A percentile compares a stretch with the other conserved stretches of the same genome.
These are phyloP conservation scores for Gryon sp. DNA, from an alignment of 1,140 invertebrate species.

Conservation along the genomic window DNA sequence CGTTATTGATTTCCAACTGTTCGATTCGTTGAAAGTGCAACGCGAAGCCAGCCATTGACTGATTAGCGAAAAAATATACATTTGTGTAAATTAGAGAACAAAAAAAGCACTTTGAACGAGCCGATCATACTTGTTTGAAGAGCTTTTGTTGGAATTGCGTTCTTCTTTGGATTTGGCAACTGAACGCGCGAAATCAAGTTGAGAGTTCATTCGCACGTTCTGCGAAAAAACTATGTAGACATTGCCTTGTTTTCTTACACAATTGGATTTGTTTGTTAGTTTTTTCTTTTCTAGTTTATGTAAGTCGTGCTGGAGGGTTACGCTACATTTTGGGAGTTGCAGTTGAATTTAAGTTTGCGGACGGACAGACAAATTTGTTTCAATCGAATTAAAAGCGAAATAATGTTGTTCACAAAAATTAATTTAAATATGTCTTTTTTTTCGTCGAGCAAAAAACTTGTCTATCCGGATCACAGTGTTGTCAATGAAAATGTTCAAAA, in stretches of 20 bases:
- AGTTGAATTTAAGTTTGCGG: no score
- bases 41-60: neutral
- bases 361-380: neutral
- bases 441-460: no score
- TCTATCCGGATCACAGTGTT: no score
- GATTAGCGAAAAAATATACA: neutral
- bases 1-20: neutral
- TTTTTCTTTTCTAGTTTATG: conserved; percentile 1
- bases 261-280: conserved; percentile 1
- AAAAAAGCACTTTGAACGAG: neutral
- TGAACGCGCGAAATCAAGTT: neutral
- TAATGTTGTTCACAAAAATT: no score
- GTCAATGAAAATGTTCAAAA: no score
- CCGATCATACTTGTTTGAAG: neutral
- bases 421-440: no score
- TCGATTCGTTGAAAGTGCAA: conserved; percentile 3
- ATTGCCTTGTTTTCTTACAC: conserved; percentile 56
- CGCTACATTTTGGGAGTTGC: neutral
- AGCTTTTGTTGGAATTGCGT: neutral
- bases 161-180: neutral
- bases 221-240: conserved; percentile 45
- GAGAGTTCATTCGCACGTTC: conserved; percentile 5
- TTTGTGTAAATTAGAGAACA: neutral
- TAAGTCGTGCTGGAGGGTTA: conserved; percentile 20
- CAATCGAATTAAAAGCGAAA: neutral